Conservation (phyloP, 2,113 vertebrate genomes). For the Cochlearius cochlearius region DNA sequence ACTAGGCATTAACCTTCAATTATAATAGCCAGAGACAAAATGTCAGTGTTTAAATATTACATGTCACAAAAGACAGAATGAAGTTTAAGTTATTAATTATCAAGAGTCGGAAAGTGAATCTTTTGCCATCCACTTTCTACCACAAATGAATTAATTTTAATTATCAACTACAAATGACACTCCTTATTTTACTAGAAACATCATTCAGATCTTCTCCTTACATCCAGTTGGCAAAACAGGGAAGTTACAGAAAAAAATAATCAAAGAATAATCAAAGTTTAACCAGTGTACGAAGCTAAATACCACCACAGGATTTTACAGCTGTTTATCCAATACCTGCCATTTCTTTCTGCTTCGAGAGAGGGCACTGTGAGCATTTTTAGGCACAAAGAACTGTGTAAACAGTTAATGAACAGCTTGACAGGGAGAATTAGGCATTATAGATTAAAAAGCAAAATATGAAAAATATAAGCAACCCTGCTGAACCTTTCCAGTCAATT, state of each 20-base stretch:
- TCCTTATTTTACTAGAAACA: neutral
- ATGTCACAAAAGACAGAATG: neutral
- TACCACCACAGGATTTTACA: neutral
- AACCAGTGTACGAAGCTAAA: neutral
- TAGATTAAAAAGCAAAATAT: slow-evolving; percentile 2
- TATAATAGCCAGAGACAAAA: neutral
- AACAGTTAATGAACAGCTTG: neutral
- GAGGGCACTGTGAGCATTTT: neutral
- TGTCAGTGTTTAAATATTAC: slow-evolving; percentile 34
- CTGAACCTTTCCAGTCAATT: slow-evolving; percentile 2
- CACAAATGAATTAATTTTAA: neutral
- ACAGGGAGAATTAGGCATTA: neutral
- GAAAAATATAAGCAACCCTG: slow-evolving; percentile 22
- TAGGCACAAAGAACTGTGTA: neutral
- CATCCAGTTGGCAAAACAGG: neutral
- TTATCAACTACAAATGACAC: neutral
- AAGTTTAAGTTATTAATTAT: slow-evolving; percentile 27
- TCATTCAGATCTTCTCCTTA: neutral
- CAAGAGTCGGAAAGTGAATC: neutral
- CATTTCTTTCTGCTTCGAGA: neutral
- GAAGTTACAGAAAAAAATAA: neutral
- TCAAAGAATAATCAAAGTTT: neutral
- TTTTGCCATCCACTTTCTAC: neutral
- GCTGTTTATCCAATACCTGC: neutral
- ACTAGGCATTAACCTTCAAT: neutral